Base-by-base conservation (phyloP, 2,888 invertebrate species). In the Argyra leucocephala region DNA sequence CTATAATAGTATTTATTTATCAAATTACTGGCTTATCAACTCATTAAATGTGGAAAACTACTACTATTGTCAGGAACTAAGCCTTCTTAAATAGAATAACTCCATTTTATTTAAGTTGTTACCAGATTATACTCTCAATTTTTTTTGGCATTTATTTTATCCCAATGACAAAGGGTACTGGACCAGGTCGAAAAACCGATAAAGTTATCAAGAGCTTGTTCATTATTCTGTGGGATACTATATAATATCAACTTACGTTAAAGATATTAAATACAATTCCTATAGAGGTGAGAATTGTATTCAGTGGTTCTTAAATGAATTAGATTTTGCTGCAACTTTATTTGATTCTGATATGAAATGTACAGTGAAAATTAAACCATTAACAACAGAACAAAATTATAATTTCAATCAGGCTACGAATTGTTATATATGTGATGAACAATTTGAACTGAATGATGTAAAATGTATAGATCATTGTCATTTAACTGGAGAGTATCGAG, bases 401-500 rank as follows among this genome's bases (percentile, higher is more conserved):
- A 23, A 37, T 15, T 65, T 60, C 23, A 58, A 10, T 57, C 26
- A 24, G 22, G n/a, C 15, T n/a, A 36, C 15, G 22, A 48, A 37
- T 22, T 62, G 67, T 22, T 60, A 64, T 62, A 62, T 67, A 37
- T 65, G 67, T 59, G 60, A 63, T 12, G 12, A 36, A 60, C 21
- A n/a, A 22, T 57, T 57, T 21, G 1, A n/a, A 21, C 4, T 4
- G 21, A 57, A 57, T 21, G 21, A 57, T 10, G 6, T 57, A 21
- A 57, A n/a, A 57, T 21, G 57, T 57, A 57, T 21, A 21, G 67
- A 68, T 62, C 68, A 68, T 61, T 57, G 66, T 37, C 68, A 69
- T 57, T 64, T 66, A 22, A 63, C 71, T 24, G 73, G 73, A 18
- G 61, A 62, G 65, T 72, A 72, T 68, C 67, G 65, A 63, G 73